Base-by-base conservation (phyloP, 1,140 invertebrate genomes). In the Pseudoatta argentina region DNA sequence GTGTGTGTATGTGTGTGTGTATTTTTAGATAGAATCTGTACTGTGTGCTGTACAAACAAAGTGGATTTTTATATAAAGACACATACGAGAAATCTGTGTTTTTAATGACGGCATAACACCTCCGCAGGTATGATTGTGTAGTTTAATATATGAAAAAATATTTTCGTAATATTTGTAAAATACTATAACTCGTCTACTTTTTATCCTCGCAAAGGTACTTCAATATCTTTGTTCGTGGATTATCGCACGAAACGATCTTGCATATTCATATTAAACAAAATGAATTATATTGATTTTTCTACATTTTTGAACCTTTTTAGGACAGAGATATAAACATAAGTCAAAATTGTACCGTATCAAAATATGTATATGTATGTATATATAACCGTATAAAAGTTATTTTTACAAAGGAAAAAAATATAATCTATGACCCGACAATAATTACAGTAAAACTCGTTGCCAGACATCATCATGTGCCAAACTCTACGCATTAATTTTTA, bases 11-110 rank as follows among this genome's bases (percentile, higher is more conserved):
- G n/a, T n/a, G n/a, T n/a, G n/a, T n/a, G n/a, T n/a, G n/a, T n/a
- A n/a, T n/a, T n/a, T n/a, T n/a, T n/a, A n/a, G n/a, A n/a, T n/a
- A 48, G 86, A 39, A 69, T 67, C 39, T 71, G 21, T 59, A 71
- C 34, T n/a, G 16, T 88, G 85, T 85, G 30, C 6, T 34, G 30
- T 34, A 34, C 30, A 34, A 30, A 82, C 71, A 89, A 87, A 27
- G 57, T 77, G 73, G 30, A 83, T 76, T 77, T 67, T 76, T 83
- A 77, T 87, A 72, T 57, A 86, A 86, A 77, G 69, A 86, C 79
- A 61, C 69, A 63, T 86, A 79, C 5, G 53, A 72, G 44, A 72
- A 55, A 24, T 67, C 7, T 4, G 6, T 79, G 27, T 59, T 59
- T 82, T 61, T 48, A 73, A 83, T 18, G 48, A 53, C 14, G 24